These are phyloP conservation scores for Ramazzottius varieornatus DNA, from an alignment of 2,888 invertebrate species.

Conservation along the genomic window DNA sequence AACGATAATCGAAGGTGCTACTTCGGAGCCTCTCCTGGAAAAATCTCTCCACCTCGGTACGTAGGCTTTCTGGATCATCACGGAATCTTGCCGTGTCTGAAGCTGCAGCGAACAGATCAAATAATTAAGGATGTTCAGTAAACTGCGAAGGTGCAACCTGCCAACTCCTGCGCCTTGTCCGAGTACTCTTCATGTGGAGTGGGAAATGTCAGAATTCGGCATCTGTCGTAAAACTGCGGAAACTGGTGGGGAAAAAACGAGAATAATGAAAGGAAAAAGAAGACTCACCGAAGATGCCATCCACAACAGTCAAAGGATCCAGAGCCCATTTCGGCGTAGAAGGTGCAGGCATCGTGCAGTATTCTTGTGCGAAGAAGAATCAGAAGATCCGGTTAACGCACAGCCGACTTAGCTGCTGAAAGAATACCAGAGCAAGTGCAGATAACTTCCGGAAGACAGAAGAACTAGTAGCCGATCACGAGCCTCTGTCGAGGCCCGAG, in stretches of 20 bases:
- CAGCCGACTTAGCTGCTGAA: too few species aligned
- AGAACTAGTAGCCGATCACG: too few species aligned
- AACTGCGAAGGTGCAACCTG: too few species aligned
- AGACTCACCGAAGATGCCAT: neutral
- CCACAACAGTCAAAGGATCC: neutral
- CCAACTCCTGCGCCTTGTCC: too few species aligned
- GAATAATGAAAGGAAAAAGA: neutral
- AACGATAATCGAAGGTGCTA: neutral
- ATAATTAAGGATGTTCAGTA: too few species aligned
- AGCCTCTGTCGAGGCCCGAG: too few species aligned
- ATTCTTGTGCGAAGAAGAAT: neutral
- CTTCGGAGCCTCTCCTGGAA: neutral
- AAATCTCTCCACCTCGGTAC: neutral
- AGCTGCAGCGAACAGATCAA: neutral
- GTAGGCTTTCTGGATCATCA: neutral
- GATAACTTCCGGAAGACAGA: too few species aligned
- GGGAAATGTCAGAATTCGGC: too few species aligned
- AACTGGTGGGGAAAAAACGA: neutral
- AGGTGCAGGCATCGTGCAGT: neutral
- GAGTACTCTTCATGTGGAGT: too few species aligned
- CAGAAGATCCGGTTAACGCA: too few species aligned
- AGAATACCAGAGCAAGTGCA: too few species aligned
- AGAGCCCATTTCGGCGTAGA: neutral
- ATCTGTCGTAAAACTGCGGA: too few species aligned
- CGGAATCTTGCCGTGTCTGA: neutral